Percentiles rank a stretch among this genome's conserved stretches.
phyloP scores from a whole-genome alignment of 2,113 vertebrate species.

The Tachysurus vachellii region DNA sequence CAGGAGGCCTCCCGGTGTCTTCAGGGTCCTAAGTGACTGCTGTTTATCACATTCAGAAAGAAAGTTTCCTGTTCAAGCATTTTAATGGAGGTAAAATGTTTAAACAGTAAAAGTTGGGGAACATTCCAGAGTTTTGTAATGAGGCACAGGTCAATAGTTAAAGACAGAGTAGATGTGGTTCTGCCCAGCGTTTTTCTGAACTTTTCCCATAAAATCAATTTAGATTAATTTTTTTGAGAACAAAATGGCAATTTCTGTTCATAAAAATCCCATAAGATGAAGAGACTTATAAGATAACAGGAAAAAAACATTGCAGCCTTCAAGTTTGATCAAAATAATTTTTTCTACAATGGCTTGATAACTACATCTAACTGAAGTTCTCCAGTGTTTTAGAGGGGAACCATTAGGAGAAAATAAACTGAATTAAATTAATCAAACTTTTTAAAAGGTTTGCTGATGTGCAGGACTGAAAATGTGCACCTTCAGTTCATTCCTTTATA shows the following conservation, averaged over 20 bases:
- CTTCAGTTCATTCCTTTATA: background rate
- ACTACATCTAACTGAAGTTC: no score
- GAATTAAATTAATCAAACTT: background rate
- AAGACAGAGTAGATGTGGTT: background rate
- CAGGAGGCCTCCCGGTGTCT: background rate
- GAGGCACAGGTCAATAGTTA: background rate
- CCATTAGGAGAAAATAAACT: background rate
- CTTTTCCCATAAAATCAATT: background rate
- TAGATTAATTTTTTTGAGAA: background rate
- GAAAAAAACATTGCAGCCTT: background rate
- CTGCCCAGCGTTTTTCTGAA: background rate
- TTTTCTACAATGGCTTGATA: no score
- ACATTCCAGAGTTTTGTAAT: background rate
- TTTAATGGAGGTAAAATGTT: background rate
- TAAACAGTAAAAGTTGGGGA: background rate
- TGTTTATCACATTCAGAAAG: background rate
- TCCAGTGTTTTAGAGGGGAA: no score
- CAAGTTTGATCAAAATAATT: background rate
- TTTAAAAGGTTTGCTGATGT: background rate
- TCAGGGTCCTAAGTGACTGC: background rate
- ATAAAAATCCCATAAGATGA: background rate
- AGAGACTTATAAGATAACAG: constrained; percentile 2
- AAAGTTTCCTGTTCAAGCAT: background rate
- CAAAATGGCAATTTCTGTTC: constrained; percentile 4
- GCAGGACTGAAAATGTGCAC: background rate